phyloP scores from a whole-genome alignment of 2,888 invertebrate genomes.

The Crossocerus cetratus region DNA sequence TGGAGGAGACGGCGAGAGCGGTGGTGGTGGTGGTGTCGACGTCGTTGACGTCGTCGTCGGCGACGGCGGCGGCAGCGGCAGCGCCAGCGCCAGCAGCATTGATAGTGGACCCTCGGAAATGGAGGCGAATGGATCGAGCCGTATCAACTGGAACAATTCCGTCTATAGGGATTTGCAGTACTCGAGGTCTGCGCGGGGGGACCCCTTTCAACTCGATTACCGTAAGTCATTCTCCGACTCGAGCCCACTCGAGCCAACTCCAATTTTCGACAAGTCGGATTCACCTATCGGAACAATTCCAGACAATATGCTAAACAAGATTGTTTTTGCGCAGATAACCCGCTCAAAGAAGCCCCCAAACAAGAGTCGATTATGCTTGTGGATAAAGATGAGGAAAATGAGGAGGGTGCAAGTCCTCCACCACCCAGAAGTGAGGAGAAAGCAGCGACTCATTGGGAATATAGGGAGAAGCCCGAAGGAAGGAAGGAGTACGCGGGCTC shows the following conservation, averaged over 20 bases:
- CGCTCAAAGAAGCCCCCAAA: no score
- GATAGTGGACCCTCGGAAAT: conserved; percentile 74
- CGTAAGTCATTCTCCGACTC: no score
- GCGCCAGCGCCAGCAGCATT: conserved; percentile 61
- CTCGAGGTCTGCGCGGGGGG: conserved; percentile 59
- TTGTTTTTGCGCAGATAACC: no score
- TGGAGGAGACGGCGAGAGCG: conserved; percentile 68
- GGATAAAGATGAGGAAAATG: conserved; percentile 44
- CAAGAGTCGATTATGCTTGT: no score
- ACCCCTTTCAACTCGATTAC: no score
- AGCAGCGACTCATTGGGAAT: conserved; percentile 62
- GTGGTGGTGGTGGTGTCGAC: no score
- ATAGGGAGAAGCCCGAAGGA: conserved; percentile 56
- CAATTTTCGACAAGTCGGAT: no score
- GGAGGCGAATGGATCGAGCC: conserved; percentile 68
- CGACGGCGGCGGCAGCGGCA: conserved; percentile 73
- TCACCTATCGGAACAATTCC: no score
- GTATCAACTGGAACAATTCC: conserved; percentile 52
- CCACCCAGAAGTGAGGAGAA: conserved; percentile 62
- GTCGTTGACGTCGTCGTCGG: no score
- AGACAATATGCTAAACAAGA: no score
- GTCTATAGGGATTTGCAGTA: conserved; percentile 60
- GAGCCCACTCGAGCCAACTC: no score
- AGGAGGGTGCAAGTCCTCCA: conserved; percentile 43
- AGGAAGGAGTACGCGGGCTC: conserved; percentile 50